Conservation (phyloP, 2,113 vertebrate genomes). For the Alexandromys fortis region DNA sequence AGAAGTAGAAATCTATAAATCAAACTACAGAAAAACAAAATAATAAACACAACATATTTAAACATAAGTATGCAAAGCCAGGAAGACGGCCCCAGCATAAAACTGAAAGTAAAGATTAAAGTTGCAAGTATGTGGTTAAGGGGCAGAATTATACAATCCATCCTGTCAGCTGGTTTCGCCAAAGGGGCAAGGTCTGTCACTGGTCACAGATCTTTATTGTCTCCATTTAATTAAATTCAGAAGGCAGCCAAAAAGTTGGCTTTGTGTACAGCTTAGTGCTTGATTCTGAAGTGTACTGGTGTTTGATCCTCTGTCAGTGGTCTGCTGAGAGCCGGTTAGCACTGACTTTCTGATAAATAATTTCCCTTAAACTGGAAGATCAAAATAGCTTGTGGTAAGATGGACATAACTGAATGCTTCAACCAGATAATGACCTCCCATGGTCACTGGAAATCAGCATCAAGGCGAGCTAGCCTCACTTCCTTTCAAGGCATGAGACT, state of each 20-base stretch:
- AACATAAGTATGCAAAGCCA: neutral
- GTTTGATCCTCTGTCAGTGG: slow-evolving; percentile 45
- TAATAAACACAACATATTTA: neutral
- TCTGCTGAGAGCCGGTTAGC: slow-evolving; percentile 60
- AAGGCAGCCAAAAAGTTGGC: slow-evolving; percentile 15
- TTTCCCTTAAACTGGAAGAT: slow-evolving; percentile 67
- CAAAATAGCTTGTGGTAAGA: slow-evolving; percentile 65
- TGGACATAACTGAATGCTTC: slow-evolving; percentile 67
- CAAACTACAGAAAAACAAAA: neutral
- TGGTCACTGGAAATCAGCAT: slow-evolving; percentile 76
- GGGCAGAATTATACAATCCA: neutral
- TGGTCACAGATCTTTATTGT: neutral
- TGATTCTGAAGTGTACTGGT: slow-evolving; percentile 55
- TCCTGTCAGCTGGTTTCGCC: slow-evolving; percentile 21
- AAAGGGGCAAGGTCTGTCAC: neutral
- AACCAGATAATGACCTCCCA: slow-evolving; percentile 79
- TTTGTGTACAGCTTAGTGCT: slow-evolving; percentile 63
- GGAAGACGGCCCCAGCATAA: neutral
- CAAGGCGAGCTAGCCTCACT: slow-evolving; percentile 71
- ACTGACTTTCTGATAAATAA: slow-evolving; percentile 64
- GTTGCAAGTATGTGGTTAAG: neutral
- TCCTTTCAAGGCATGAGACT: slow-evolving; percentile 82
- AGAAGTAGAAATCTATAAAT: neutral
- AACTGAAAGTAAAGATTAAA: neutral
- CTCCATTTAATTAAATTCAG: slow-evolving; percentile 65